Conservation (phyloP, 2,113 vertebrate species). For the Scomber scombrus region DNA sequence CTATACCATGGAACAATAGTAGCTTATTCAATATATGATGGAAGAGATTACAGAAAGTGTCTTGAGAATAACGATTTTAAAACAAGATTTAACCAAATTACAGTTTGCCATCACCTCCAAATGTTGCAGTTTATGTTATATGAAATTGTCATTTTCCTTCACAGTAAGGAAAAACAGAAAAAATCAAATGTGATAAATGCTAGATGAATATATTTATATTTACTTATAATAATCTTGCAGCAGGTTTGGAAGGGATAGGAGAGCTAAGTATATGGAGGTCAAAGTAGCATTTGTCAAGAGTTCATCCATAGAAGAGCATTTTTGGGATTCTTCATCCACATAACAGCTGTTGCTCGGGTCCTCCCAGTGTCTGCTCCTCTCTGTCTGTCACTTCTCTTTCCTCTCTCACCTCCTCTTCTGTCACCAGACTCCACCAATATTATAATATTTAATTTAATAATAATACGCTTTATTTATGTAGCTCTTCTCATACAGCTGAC, state of each 20-base stretch:
- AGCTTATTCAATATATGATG: not conserved
- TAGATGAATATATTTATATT: no score
- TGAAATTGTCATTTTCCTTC: not conserved
- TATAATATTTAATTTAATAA: not conserved
- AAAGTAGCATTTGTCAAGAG: slow-evolving; percentile 48
- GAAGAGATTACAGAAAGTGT: not conserved
- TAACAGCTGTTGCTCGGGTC: slow-evolving; percentile 50
- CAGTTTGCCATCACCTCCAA: not conserved
- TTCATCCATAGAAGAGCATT: slow-evolving; percentile 42
- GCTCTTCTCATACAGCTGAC: not conserved
- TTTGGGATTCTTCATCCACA: slow-evolving; percentile 55
- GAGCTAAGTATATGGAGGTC: slow-evolving; percentile 66
- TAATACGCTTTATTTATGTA: no score
- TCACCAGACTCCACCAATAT: not conserved
- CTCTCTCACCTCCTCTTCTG: not conserved
- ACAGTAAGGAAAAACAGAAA: not conserved
- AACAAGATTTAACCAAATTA: not conserved
- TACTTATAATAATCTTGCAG: slow-evolving; percentile 6
- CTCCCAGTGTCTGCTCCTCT: slow-evolving; percentile 15
- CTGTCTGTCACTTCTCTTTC: slow-evolving; percentile 3
- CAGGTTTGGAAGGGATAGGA: slow-evolving; percentile 34
- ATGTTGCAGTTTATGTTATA: not conserved
- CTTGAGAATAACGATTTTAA: not conserved
- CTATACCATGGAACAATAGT: slow-evolving; percentile 21
- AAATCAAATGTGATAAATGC: no score